Evolutionary conservation across 1,140 invertebrate genomes (phyloP), one percentile per base, ranked within the genome.

Genomic region (Diorhabda sublineata): DNA sequence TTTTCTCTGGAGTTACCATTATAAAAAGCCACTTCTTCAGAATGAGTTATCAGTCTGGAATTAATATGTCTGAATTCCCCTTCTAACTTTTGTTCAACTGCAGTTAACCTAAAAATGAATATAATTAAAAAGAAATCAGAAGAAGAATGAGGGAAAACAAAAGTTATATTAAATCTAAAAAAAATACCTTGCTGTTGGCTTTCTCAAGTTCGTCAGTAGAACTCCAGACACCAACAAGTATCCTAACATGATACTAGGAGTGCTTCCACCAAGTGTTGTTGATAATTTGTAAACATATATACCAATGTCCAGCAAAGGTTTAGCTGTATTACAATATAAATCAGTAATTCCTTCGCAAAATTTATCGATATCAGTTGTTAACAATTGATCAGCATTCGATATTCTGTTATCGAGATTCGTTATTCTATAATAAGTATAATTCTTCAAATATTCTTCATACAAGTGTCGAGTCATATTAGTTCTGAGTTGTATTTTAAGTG

Each of bases 21-120:
- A 81, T 98, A 99, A 82, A 99, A 99, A 3, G 97, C 97, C 70
- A 99, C 89, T 84, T 99, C 98, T 84, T 99, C 98, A 26, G 96
- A 95, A 82, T 99, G 98, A 0, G 95, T 96, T 58, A 99, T 99
- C 3, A 99, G 83, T 44, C 98, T 85, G 5, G 96, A 96, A 67
- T 99, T 97, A 41, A 99, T 95, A 78, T 95, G 98, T 78, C 98
- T 88, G 82, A 96, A 98, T 86, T 99, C 97, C 70, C 97, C 98
- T 84, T 99, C 98, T 6, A 98, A 82, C 81, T 95, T 93, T 83
- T 99, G 97, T 80, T 99, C 97, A 74, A 89, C 88, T 0, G 97
- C 92, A 0, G 97, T 99, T 83, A 99, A 86, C 58, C 87, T 83
- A 74, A 52, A 52, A 52, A 52, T 8, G 6, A 2, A 52, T 4